A percentile compares a stretch with the other conserved stretches of the same genome.
Evolutionary conservation across 2,888 invertebrate genomes (phyloP).

Genomic region (Epiblema foenella): DNA sequence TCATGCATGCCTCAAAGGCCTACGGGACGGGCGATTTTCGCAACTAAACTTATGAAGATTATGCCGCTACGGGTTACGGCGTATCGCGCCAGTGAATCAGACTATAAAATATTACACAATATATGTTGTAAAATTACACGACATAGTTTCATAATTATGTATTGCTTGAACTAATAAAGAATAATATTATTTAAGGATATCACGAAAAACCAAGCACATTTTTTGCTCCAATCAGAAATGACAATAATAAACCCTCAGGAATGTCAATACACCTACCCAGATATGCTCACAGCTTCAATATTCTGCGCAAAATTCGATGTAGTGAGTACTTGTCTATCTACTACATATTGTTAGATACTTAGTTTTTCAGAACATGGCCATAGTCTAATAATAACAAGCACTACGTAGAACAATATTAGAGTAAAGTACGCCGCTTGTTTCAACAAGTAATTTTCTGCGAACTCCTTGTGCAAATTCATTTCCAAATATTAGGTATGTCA

Average conservation of each 20-base stretch:
- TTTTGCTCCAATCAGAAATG: constrained; percentile 65
- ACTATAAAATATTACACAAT: no score
- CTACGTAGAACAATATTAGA: background rate
- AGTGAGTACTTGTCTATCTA: constrained; percentile 53
- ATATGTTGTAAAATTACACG: no score
- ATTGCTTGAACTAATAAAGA: no score
- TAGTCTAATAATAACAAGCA: background rate
- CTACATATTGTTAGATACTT: background rate
- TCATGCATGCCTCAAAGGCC: no score
- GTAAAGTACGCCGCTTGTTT: no score
- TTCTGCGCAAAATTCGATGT: constrained; percentile 64
- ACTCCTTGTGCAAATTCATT: no score
- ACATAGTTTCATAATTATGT: background rate
- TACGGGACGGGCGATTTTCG: no score
- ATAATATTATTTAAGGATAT: constrained; percentile 1
- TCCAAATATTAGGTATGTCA: no score
- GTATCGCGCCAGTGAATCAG: no score
- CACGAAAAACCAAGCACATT: constrained; percentile 46
- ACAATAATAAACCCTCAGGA: constrained; percentile 53
- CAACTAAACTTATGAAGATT: no score
- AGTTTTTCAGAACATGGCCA: background rate
- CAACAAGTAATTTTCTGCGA: no score
- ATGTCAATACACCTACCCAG: constrained; percentile 53
- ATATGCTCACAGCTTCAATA: constrained; percentile 61
- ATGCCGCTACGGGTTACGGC: no score